Evolutionary conservation across 2,888 invertebrate genomes (phyloP).

Genomic region (Argyresthia goedartella): DNA sequence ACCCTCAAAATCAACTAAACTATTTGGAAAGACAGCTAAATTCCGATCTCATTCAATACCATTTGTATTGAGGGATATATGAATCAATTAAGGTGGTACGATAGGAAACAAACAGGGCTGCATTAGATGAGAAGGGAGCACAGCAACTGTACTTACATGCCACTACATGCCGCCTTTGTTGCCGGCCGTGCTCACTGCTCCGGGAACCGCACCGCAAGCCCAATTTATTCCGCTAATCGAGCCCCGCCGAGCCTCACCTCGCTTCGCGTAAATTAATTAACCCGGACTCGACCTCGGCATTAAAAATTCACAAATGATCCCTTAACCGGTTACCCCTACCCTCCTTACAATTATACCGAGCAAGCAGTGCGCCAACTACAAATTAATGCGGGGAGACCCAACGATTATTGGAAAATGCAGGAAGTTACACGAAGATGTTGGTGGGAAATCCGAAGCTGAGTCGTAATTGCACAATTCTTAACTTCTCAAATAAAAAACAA

Average conservation of each 20-base stretch:
- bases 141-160: too few relatives aligned
- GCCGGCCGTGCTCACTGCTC: conserved; percentile 53
- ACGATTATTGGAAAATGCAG: not conserved
- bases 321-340: not conserved
- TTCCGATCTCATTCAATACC: too few relatives aligned
- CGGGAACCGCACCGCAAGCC: conserved; percentile 41
- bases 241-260: conserved; percentile 31
- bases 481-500: too few relatives aligned
- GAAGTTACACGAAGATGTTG: not conserved
- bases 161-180: conserved; percentile 13
- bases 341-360: not conserved
- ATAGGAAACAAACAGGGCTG: too few relatives aligned
- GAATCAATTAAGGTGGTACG: too few relatives aligned
- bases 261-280: conserved; percentile 59
- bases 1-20: too few relatives aligned
- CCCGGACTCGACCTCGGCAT: conserved; percentile 42
- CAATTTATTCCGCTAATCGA: conserved; percentile 65
- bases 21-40: too few relatives aligned
- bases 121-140: too few relatives aligned
- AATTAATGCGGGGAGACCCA: not conserved
- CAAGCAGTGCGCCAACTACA: not conserved
- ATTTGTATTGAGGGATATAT: too few relatives aligned
- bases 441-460: too few relatives aligned
- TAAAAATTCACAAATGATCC: conserved; percentile 31
- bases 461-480: too few relatives aligned